These are phyloP conservation scores for Nicator chloris DNA, from an alignment of 2,113 vertebrate genomes.

Conservation along the genomic window DNA sequence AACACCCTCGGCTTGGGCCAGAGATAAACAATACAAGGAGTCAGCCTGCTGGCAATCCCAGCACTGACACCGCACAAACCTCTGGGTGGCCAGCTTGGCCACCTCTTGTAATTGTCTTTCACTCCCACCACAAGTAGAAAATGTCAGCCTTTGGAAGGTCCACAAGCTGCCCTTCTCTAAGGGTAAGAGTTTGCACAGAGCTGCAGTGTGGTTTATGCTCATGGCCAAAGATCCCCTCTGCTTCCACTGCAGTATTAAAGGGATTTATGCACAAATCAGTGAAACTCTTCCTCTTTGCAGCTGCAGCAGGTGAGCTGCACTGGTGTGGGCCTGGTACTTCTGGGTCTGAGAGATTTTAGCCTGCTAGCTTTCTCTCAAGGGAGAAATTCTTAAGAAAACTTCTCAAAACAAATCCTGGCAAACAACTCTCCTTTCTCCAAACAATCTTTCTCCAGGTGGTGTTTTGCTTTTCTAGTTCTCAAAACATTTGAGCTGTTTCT, in stretches of 20 bases:
- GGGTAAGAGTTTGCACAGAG: no score
- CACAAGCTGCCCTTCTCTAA: neutral
- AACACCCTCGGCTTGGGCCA: neutral
- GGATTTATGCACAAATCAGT: neutral
- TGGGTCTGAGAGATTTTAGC: no score
- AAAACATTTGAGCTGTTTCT: no score
- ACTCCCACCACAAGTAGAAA: neutral
- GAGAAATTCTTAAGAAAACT: no score
- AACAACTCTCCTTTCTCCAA: no score
- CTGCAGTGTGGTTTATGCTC: neutral
- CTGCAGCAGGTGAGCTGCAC: neutral
- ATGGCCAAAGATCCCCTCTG: neutral
- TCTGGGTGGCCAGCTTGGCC: neutral
- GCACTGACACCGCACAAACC: neutral
- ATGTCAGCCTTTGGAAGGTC: neutral
- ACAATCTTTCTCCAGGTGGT: no score
- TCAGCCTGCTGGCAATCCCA: neutral
- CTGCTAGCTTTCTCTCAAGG: no score
- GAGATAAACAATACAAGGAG: neutral
- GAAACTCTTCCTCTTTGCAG: neutral
- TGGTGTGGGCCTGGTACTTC: no score
- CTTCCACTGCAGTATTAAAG: neutral
- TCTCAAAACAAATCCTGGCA: no score
- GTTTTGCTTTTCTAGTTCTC: no score
- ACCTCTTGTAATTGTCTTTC: neutral